Percentiles rank a stretch among this genome's conserved stretches.
These are phyloP conservation scores for Callocephalon fimbriatum DNA, from an alignment of 2,113 vertebrate genomes.

Conservation along the genomic window DNA sequence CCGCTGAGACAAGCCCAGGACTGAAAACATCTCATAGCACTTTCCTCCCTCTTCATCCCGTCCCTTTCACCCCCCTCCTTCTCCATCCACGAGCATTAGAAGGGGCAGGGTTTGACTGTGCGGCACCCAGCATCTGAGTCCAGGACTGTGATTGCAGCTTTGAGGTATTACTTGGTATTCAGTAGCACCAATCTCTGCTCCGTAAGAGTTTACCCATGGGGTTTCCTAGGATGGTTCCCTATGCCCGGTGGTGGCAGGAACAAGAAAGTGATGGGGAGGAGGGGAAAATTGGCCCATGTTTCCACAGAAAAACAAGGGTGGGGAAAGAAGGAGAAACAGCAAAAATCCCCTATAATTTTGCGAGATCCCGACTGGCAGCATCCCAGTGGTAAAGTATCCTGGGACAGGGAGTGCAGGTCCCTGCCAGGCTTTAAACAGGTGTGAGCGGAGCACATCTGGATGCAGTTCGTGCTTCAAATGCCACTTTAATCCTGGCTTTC, in stretches of 20 bases:
- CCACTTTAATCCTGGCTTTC: conserved; percentile 54
- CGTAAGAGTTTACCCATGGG: fast-evolving
- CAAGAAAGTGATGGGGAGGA: background rate
- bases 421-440: conserved; percentile 38
- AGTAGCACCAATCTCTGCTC: background rate
- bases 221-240: background rate
- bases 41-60: background rate
- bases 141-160: background rate
- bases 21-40: background rate
- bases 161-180: background rate
- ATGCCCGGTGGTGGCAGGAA: background rate
- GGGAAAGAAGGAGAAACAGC: background rate
- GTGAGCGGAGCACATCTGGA: conserved; percentile 15
- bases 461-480: conserved; percentile 34
- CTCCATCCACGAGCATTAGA: fast-evolving
- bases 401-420: background rate
- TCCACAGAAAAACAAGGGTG: background rate
- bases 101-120: background rate
- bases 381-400: background rate
- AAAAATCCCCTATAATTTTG: background rate
- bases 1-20: no score
- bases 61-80: fast-evolving
- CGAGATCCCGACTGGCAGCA: background rate
- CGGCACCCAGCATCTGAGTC: background rate
- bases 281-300: fast-evolving